Base-by-base conservation (phyloP, 92 coral and sea anemone genomes). In the Parazoanthus atlanticus region DNA sequence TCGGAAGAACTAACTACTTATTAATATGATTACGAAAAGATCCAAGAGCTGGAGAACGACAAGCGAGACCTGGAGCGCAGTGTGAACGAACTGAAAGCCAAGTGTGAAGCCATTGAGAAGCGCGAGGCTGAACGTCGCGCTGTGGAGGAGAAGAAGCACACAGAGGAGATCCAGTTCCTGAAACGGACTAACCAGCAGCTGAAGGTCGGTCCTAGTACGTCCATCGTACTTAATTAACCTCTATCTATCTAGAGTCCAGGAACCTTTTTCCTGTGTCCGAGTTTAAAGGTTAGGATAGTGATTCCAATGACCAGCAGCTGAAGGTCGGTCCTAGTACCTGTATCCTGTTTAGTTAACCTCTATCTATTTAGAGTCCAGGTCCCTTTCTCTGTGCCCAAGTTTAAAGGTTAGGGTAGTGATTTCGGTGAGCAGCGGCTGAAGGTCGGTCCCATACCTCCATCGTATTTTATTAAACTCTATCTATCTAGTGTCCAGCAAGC, bases 61-160 rank as follows among this genome's bases (percentile, higher is more conserved):
- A 97, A 97, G 82, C 95, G 98, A 29, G 99, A 95, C 72, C 91
- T 97, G 86, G 99, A 97, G 85, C 95, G 99, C 21, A 96, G 91
- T 72, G 99, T 97, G 84, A 97, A 97, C 87, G 99, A 97, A 75
- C 93, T 97, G 90, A 97, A 97, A 76, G 98, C 99, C 31, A 97
- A 97, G 91, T 97, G 99, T 76, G 99, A 97, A 15, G 99, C 99
- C 75, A 97, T 95, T 85, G 99, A 97, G 91, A 97, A 97, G 76
- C 95, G 99, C 9, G 99, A 97, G 82, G 99, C 99, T 11, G 99
- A 97, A 87, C 94, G 99, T 30, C 92, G 99, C 25, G 95, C 99
- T 38, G 96, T 95, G 23, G 99, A 97, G 88, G 99, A 97, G 83
- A 97, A 97, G 92, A 97, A 97, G 86, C 99, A 97, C 88, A 92